Base-by-base conservation (phyloP, 2,888 invertebrate species). In the Orthosia gothica region DNA sequence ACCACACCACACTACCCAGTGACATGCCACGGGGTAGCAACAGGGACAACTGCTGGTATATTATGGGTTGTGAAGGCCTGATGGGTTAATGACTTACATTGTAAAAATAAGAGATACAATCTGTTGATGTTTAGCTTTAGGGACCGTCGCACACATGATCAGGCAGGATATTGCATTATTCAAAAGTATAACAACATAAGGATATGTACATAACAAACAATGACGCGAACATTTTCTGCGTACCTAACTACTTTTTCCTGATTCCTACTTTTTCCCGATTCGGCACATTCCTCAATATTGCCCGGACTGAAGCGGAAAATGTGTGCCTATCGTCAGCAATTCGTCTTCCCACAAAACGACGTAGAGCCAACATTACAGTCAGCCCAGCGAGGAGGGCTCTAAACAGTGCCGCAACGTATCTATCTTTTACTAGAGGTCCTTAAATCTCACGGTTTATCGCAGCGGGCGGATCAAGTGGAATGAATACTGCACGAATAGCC, bases 361-460 rank as follows among this genome's bases (percentile, higher is more conserved):
- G 47, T 26, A 23, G 26, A 23, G 13, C n/a, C 58, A 55, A 71
- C 47, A 52, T 70, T 70, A 63, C 55, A 47, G 72, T 18, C 49
- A n/a, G 64, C 18, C 58, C 45, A 58, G 57, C 23, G 40, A 57
- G 47, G 23, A 57, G 15, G 15, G 50, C 52, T 52, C 26, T 52
- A 20, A 61, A 61, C 18, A 61, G 50, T 61, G 62, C 62, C 66
- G 79, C 74, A 68, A 59, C 59, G 45, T 67, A 75, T 82, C 70
- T 68, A 54, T 74, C 66, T 74, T 54, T 72, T 79, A 55, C 57
- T 74, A 45, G 65, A 71, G 69, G 58, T 79, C 75, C 79, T 79
- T 83, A 79, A 79, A 76, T 74, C 71, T 52, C 47, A 59, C 59
- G 23, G 49, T 79, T 82, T 83, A 82, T 82, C 66, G 75, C 13